Conservation (phyloP, 2,113 vertebrate genomes). For the Alligator sinensis region DNA sequence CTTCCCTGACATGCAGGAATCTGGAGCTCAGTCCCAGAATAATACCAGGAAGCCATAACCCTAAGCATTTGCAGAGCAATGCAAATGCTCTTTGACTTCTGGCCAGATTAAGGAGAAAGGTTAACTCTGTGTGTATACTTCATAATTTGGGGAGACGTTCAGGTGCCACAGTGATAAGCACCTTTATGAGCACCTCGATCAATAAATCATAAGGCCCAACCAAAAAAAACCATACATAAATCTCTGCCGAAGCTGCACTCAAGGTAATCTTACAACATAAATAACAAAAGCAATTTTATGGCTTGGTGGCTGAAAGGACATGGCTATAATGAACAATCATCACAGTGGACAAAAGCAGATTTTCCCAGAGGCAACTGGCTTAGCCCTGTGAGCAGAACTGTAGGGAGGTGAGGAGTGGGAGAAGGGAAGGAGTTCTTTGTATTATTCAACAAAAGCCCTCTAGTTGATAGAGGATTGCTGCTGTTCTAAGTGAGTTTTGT, state of each 20-base stretch:
- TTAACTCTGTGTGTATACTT: neutral
- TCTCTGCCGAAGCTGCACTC: slow-evolving; percentile 2
- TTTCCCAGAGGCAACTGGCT: neutral
- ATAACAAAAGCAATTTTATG: slow-evolving; percentile 50
- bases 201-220: neutral
- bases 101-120: neutral
- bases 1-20: neutral
- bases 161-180: neutral
- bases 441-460: neutral
- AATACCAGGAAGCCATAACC: neutral
- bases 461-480: neutral
- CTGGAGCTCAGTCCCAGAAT: neutral
- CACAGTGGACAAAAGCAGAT: slow-evolving; percentile 17
- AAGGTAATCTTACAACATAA: slow-evolving; percentile 13
- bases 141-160: neutral
- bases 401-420: neutral
- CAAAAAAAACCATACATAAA: neutral
- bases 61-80: neutral
- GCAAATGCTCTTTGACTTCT: neutral
- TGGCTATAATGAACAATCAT: neutral
- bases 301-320: neutral
- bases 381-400: neutral
- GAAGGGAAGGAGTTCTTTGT: neutral
- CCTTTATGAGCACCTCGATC: neutral
- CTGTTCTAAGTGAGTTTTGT: neutral